phyloP scores from a whole-genome alignment of 2,113 vertebrate genomes.

The Mobula hypostoma region DNA sequence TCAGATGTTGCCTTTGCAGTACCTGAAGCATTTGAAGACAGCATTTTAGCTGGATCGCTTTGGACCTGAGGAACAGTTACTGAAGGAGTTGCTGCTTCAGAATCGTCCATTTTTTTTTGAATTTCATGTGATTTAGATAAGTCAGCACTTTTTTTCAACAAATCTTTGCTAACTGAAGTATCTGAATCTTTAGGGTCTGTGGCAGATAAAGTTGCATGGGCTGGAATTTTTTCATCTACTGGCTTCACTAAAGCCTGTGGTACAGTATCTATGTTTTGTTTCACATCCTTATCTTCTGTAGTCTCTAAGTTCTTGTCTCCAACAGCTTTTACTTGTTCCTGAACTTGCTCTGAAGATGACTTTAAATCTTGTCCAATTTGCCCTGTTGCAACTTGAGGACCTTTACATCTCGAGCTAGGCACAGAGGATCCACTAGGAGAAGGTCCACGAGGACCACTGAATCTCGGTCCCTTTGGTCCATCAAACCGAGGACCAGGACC shows the following conservation, averaged over 20 bases:
- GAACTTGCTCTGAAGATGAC: not conserved
- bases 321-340: not conserved
- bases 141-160: not conserved
- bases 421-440: not conserved
- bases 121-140: constrained; percentile 29
- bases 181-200: not conserved
- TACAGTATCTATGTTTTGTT: not conserved
- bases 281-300: not conserved
- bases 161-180: not conserved
- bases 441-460: not conserved
- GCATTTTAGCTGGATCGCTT: not conserved
- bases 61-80: not conserved
- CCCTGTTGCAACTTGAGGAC: not conserved
- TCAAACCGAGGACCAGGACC: not conserved
- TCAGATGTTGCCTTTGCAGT: not conserved
- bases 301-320: not conserved
- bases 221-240: not conserved
- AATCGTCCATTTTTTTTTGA: not conserved
- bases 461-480: constrained; percentile 3
- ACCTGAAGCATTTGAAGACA: not conserved
- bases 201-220: not conserved
- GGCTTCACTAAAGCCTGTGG: not conserved
- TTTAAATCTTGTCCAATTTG: not conserved
- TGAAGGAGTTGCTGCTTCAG: constrained; percentile 3
- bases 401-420: not conserved